These are phyloP conservation scores for Macrochelys suwanniensis DNA, from an alignment of 2,797 vertebrate species.

Conservation along the genomic window DNA sequence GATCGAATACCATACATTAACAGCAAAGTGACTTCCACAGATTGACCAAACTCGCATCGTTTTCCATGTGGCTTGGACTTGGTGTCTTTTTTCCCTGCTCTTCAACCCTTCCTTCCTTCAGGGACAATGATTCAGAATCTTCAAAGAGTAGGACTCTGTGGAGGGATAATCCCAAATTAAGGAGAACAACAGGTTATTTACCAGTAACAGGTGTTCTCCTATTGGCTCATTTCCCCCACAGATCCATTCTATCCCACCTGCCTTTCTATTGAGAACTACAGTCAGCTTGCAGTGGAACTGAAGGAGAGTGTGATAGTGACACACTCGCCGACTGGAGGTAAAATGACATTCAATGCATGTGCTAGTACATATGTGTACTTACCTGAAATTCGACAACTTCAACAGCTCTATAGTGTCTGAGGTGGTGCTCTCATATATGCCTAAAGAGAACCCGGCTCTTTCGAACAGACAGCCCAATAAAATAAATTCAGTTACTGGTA, in stretches of 20 bases:
- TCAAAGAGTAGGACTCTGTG: conserved; percentile 44
- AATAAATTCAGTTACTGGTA: conserved; percentile 76
- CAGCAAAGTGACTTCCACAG: conserved; percentile 59
- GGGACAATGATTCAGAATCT: conserved; percentile 49
- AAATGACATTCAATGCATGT: conserved; percentile 83
- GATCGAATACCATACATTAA: conserved; percentile 50
- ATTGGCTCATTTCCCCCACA: conserved; percentile 40
- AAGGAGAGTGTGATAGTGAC: conserved; percentile 72
- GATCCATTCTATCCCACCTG: conserved; percentile 16
- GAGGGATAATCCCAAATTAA: conserved; percentile 51
- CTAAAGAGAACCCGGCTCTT: conserved; percentile 61
- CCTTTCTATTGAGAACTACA: conserved; percentile 62
- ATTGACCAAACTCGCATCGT: conserved; percentile 2
- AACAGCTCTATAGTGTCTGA: conserved; percentile 68
- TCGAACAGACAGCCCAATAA: conserved; percentile 63
- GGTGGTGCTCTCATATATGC: conserved; percentile 42
- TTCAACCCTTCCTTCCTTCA: conserved; percentile 42
- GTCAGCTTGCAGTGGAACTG: conserved; percentile 68
- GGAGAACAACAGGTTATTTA: conserved; percentile 57
- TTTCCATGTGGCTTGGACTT: conserved; percentile 60
- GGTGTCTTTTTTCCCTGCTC: conserved; percentile 60
- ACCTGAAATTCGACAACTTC: conserved; percentile 77
- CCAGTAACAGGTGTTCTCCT: conserved; percentile 70
- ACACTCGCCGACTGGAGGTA: conserved; percentile 70
- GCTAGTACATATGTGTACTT: conserved; percentile 79